Percentiles rank a stretch among this genome's conserved stretches.
Conservation (phyloP, 2,797 vertebrate genomes). For the Coendou prehensilis region DNA sequence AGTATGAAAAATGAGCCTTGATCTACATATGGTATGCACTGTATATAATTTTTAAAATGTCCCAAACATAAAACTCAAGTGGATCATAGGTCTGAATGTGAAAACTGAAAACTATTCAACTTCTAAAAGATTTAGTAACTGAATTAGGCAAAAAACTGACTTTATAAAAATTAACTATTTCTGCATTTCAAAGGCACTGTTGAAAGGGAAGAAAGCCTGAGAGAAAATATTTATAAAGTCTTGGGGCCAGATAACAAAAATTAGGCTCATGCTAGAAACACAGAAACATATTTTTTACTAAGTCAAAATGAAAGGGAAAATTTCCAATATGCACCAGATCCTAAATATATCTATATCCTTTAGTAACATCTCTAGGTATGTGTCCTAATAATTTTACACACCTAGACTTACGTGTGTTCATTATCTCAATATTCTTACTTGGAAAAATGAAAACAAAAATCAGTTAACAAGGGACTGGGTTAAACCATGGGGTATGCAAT, state of each 20-base stretch:
- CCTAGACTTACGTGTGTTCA: neutral
- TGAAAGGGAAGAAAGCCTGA: neutral
- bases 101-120: neutral
- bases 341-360: neutral
- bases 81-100: neutral
- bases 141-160: neutral
- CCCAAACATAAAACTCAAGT: neutral
- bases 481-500: neutral
- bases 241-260: neutral
- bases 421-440: neutral
- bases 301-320: neutral
- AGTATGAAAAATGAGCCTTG: neutral
- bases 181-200: neutral
- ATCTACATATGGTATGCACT: neutral
- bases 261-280: neutral
- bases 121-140: neutral
- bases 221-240: neutral
- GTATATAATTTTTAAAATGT: neutral
- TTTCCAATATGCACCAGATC: neutral
- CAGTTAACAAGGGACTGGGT: neutral
- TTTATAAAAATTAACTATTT: neutral
- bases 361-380: neutral
- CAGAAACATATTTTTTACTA: neutral
- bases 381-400: conserved; percentile 1
- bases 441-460: conserved; percentile 44